Evolutionary conservation across 2,888 invertebrate genomes (phyloP).

Genomic region (Adela reaumurella): DNA sequence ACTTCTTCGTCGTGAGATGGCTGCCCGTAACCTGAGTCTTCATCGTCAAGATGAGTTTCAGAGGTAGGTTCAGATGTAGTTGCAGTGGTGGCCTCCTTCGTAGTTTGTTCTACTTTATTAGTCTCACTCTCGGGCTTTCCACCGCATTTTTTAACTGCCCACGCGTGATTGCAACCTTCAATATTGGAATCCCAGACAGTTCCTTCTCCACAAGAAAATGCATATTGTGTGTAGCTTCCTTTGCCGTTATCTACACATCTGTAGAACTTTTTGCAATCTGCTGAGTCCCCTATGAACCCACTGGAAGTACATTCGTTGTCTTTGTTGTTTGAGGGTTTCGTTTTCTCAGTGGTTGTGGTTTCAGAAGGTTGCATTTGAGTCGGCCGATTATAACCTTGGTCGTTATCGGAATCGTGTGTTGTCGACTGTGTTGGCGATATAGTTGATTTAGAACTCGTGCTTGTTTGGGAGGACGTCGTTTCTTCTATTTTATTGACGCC

Average conservation of each 20-base stretch:
- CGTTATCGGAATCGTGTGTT: too few relatives aligned
- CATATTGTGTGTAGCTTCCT: conserved; percentile 60
- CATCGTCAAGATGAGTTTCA: conserved; percentile 6
- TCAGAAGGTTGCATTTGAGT: too few relatives aligned
- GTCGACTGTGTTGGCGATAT: too few relatives aligned
- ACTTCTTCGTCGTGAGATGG: background rate
- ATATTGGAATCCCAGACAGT: conserved; percentile 73
- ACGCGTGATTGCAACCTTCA: conserved; percentile 66
- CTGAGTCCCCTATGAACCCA: conserved; percentile 66
- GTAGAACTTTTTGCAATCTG: conserved; percentile 72
- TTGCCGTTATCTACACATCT: conserved; percentile 66
- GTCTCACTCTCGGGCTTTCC: conserved; percentile 3
- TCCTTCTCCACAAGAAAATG: conserved; percentile 70
- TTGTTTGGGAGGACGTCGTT: too few relatives aligned
- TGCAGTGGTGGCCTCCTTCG: background rate
- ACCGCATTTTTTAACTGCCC: conserved; percentile 41
- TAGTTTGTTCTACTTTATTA: background rate
- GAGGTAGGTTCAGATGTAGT: conserved; percentile 1
- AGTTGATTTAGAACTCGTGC: too few relatives aligned
- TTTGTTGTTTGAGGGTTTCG: conserved; percentile 3
- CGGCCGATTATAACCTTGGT: too few relatives aligned
- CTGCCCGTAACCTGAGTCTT: background rate
- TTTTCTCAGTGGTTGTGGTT: conserved; percentile 3
- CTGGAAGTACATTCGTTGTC: conserved; percentile 42
- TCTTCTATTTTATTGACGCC: background rate